Conservation (phyloP, 1,140 invertebrate species). For the Cherax quadricarinatus region DNA sequence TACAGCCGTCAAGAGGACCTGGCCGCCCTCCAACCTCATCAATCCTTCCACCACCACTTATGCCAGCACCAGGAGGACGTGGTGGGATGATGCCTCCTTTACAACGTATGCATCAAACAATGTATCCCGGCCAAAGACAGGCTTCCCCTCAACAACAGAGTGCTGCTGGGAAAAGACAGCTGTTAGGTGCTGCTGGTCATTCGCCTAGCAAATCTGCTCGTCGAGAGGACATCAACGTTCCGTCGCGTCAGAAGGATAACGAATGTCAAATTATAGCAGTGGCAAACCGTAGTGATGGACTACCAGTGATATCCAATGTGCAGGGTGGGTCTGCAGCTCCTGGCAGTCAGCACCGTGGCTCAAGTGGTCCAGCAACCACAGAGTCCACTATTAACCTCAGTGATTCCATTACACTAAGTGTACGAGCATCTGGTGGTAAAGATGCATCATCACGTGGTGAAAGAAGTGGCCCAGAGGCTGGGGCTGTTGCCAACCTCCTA, state of each 20-base stretch:
- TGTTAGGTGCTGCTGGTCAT: constrained; percentile 55
- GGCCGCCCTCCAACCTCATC: constrained; percentile 68
- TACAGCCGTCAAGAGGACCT: constrained; percentile 65
- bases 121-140: constrained; percentile 55
- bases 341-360: constrained; percentile 7
- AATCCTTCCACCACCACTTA: constrained; percentile 70
- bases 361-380: constrained; percentile 63
- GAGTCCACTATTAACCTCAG: constrained; percentile 81
- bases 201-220: constrained; percentile 69
- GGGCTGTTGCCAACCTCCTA: constrained; percentile 85
- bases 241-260: constrained; percentile 81
- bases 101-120: constrained; percentile 65
- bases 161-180: constrained; percentile 28
- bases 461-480: constrained; percentile 81
- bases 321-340: constrained; percentile 78
- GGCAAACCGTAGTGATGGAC: constrained; percentile 84
- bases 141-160: constrained; percentile 55
- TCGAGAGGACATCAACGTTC: constrained; percentile 76
- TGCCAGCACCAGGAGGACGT: constrained; percentile 71
- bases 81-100: constrained; percentile 72
- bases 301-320: constrained; percentile 85
- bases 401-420: constrained; percentile 83
- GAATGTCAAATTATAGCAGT: constrained; percentile 84
- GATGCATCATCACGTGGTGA: constrained; percentile 59
- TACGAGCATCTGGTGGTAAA: constrained; percentile 78